Base-by-base conservation (phyloP, 2,888 invertebrate genomes). In the Heteropelma amictum region DNA sequence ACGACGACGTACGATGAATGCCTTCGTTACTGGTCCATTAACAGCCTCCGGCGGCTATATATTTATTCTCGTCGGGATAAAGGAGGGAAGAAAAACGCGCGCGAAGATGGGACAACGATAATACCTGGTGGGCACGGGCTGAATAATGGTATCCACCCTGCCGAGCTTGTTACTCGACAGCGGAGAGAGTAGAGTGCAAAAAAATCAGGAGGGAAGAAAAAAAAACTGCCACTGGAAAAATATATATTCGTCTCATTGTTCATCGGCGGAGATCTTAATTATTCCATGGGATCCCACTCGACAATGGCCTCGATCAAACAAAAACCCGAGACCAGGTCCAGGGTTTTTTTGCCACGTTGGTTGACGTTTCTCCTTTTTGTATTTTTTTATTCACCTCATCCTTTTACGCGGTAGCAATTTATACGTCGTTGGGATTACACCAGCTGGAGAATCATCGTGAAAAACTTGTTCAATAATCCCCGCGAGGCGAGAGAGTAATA, bases 81-180 rank as follows among this genome's bases (percentile, higher is more conserved):
- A n/a, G n/a, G n/a, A n/a, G 60, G 30, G 65, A 54, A 45, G 42
- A 14, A 54, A 54, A 64, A 42, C 73, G 53, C 19, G 19, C 58
- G 45, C 30, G 49, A 26, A 38, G 49, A 49, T 40, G 33, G n/a
- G n/a, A n/a, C n/a, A n/a, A n/a, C 21, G 73, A 69, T 74, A 69
- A 74, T 65, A 38, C 47, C 45, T 60, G 38, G 33, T 19, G 53
- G 45, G 60, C 30, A 33, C 45, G 60, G 54, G 60, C 51, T 70
- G 70, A 74, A 70, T 74, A 70, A 74, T 70, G 65, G 47, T 17
- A 60, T n/a, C n/a, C n/a, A n/a, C n/a, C 38, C 60, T 49, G 60
- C 74, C 54, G 53, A 74, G 53, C n/a, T n/a, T n/a, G n/a, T n/a
- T n/a, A 33, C 26, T 51, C 14, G 33, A 10, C 65, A 38, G 54